Evolutionary conservation across 2,113 vertebrate species (phyloP), one percentile per base, ranked within the genome.

Genomic region (Hymenochirus boettgeri): DNA sequence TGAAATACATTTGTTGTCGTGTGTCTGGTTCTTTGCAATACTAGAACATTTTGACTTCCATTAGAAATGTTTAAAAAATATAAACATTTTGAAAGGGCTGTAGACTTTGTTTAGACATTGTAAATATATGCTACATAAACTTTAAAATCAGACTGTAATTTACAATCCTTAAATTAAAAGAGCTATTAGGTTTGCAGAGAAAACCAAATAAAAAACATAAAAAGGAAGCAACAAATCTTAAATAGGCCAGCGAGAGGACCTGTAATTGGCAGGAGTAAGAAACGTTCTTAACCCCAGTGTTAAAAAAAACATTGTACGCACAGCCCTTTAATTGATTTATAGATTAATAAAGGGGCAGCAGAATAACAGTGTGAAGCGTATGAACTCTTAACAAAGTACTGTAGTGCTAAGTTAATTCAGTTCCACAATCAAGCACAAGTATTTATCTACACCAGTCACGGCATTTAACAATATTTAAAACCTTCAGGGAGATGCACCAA

Each of bases 241-340:
- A 65, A 66, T 2, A 39, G 0, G 8, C 1, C 0, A 25, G 55
- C 0, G 42, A 18, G 0, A 54, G 61, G 75, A 78, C 73, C 75
- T 8, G 45, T 33, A 52, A 60, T n/a, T 42, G 0, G 1, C 1
- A 1, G 66, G 60, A 70, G 57, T 10, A 12, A 21, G 57, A 13
- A 58, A 27, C 0, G 35, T 51, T 75, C 75, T 76, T 80, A 76
- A 82, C 76, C 55, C 65, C 29, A 0, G 69, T 2, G 69, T 8
- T 7, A 1, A 0, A 24, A 42, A 42, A 17, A 59, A 13, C 57
- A 0, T 47, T 50, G 1, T 0, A 6, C 11, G 0, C 24, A 37
- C 65, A 74, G 77, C 75, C 76, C 69, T 39, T 33, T 8, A 0
- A 75, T 77, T 67, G 80, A 80, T 78, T 78, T 72, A 74, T 69